These are phyloP conservation scores for Drosophila baimaii DNA, from an alignment of 1,140 invertebrate genomes.

Conservation along the genomic window DNA sequence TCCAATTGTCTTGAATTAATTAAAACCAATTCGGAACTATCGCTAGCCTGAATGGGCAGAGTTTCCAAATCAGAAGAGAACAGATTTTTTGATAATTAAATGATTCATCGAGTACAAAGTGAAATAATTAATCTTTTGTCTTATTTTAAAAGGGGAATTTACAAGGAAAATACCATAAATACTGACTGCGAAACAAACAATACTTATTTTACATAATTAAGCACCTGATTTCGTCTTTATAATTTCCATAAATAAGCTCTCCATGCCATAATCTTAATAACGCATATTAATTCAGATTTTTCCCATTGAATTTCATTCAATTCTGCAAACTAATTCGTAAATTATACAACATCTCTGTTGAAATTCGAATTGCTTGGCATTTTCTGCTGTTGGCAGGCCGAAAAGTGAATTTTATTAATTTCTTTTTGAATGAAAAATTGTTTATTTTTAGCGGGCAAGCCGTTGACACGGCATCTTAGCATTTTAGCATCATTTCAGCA, in stretches of 20 bases:
- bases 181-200: background rate
- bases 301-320: conserved; percentile 16
- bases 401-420: conserved; percentile 41
- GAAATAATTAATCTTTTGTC: background rate
- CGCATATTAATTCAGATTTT: background rate
- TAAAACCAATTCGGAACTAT: conserved; percentile 11
- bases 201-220: background rate
- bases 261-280: background rate
- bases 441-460: conserved; percentile 37
- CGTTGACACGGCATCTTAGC: conserved; percentile 53
- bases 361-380: conserved; percentile 7
- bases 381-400: conserved; percentile 12
- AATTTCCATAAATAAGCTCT: background rate
- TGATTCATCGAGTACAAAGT: conserved; percentile 12
- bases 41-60: background rate
- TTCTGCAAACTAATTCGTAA: background rate
- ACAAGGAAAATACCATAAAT: background rate
- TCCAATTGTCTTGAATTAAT: conserved; percentile 33
- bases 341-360: conserved; percentile 14
- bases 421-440: conserved; percentile 18
- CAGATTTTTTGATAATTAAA: conserved; percentile 4
- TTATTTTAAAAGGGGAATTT: background rate
- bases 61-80: background rate
- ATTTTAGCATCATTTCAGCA: conserved; percentile 8
- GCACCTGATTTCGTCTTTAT: too few relatives aligned